Conservation (phyloP, 2,113 vertebrate species). For the Seriola quinqueradiata region DNA sequence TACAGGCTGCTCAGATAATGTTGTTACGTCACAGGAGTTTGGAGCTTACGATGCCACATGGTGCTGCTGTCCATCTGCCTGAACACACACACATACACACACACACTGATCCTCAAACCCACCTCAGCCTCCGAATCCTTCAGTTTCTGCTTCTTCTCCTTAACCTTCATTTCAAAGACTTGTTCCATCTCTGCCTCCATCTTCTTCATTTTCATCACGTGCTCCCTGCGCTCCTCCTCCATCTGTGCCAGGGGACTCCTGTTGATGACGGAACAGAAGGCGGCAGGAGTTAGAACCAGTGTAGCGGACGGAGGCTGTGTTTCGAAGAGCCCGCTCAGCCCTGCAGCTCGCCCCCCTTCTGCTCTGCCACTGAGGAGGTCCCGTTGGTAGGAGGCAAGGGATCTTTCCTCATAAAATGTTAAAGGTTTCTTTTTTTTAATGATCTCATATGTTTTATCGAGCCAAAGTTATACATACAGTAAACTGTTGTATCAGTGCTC, state of each 20-base stretch:
- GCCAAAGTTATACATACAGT: no score
- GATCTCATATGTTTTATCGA: no score
- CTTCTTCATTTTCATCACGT: conserved; percentile 90
- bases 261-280: neutral
- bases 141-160: conserved; percentile 89
- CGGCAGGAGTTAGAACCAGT: neutral
- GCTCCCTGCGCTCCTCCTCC: conserved; percentile 88
- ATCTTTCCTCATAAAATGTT: no score
- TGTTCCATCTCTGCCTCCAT: conserved; percentile 90
- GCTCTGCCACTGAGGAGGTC: neutral
- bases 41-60: no score
- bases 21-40: no score
- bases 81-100: no score
- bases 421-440: no score
- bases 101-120: neutral
- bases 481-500: no score
- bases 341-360: neutral
- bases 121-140: conserved; percentile 90
- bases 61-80: no score
- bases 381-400: neutral
- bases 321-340: neutral
- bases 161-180: conserved; percentile 90
- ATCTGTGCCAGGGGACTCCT: conserved; percentile 89
- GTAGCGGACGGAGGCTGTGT: neutral
- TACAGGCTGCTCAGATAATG: no score